Evolutionary conservation across 2,888 invertebrate genomes (phyloP).

Genomic region (Cerceris rybyensis): DNA sequence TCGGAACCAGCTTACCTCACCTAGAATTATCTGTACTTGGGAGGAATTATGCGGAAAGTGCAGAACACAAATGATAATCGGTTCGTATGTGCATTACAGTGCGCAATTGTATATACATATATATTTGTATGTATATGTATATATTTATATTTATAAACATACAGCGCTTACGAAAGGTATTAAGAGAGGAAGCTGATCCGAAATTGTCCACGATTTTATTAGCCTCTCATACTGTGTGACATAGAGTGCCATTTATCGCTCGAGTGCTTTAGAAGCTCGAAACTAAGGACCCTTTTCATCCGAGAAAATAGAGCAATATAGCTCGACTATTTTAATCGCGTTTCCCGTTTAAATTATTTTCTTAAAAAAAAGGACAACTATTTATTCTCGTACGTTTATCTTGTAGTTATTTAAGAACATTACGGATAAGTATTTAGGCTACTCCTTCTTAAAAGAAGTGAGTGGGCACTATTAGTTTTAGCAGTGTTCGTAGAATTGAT

Average conservation of each 20-base stretch:
- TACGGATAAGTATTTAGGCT: slow-evolving; percentile 22
- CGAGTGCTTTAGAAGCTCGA: slow-evolving; percentile 4
- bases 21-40: slow-evolving; percentile 43
- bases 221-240: slow-evolving; percentile 14
- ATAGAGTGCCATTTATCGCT: slow-evolving; percentile 14
- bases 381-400: slow-evolving; percentile 60
- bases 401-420: slow-evolving; percentile 50
- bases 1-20: slow-evolving; percentile 77
- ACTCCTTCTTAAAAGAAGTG: slow-evolving; percentile 1
- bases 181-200: slow-evolving; percentile 7
- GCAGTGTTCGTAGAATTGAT: slow-evolving; percentile 43
- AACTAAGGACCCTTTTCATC: slow-evolving; percentile 24
- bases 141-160: too few species aligned
- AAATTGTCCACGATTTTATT: slow-evolving; percentile 5
- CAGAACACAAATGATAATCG: too few species aligned
- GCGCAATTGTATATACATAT: too few species aligned
- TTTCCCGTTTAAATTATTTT: slow-evolving; percentile 35
- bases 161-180: neutral
- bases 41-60: neutral
- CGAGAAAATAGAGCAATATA: slow-evolving; percentile 10
- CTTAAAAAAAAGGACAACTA: slow-evolving; percentile 28
- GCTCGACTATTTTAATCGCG: slow-evolving; percentile 38
- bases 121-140: too few species aligned
- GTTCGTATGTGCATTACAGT: too few species aligned
- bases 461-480: slow-evolving; percentile 20